phyloP scores from a whole-genome alignment of 2,113 vertebrate species.

The Kryptolebias marmoratus region DNA sequence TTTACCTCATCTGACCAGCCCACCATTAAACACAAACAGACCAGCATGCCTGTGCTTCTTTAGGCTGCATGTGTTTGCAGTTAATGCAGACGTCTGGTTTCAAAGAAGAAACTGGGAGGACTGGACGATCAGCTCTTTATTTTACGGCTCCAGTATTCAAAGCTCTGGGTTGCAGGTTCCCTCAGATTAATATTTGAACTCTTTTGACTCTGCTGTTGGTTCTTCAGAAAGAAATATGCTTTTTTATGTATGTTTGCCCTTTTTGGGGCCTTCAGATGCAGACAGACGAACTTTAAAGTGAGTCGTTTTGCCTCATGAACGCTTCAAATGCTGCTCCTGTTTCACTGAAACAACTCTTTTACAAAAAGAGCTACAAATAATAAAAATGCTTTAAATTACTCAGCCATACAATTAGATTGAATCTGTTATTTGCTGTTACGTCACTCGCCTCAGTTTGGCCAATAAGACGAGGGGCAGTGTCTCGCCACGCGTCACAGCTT shows the following conservation, averaged over 20 bases:
- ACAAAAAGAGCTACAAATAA: too few species aligned
- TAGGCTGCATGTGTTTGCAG: slow-evolving; percentile 71
- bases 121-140: background rate
- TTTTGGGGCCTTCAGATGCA: too few species aligned
- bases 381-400: background rate
- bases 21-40: slow-evolving; percentile 1
- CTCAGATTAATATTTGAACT: too few species aligned
- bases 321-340: too few species aligned
- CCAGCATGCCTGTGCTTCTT: slow-evolving; percentile 77
- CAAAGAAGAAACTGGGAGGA: background rate
- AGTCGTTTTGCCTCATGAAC: too few species aligned
- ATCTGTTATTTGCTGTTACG: slow-evolving; percentile 12
- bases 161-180: background rate
- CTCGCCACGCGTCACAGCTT: background rate
- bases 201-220: background rate
- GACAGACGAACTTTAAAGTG: too few species aligned
- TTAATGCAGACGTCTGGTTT: slow-evolving; percentile 45
- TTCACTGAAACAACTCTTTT: too few species aligned
- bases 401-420: too few species aligned
- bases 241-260: background rate
- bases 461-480: slow-evolving; percentile 68
- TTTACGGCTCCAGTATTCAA: too few species aligned
- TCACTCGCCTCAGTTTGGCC: slow-evolving; percentile 42
- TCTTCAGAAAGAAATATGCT: background rate
- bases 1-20: background rate